phyloP scores from a whole-genome alignment of 1,140 invertebrate genomes.

The Myzus persicae region DNA sequence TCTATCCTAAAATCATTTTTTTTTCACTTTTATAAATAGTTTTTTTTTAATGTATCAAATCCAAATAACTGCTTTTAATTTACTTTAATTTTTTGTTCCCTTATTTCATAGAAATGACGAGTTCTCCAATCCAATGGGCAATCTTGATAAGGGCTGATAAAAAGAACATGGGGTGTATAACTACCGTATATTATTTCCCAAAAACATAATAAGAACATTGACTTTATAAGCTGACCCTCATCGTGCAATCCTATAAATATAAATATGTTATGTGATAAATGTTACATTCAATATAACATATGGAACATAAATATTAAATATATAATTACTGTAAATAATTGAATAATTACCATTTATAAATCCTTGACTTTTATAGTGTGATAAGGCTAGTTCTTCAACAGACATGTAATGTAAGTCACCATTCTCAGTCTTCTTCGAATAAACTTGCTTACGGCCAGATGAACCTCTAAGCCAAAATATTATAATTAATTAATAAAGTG shows the following conservation, averaged over 20 bases:
- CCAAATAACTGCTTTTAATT: not conserved
- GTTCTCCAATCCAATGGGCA: conserved; percentile 76
- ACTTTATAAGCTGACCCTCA: conserved; percentile 46
- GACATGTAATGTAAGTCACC: conserved; percentile 48
- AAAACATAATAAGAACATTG: conserved; percentile 76
- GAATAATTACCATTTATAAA: conserved; percentile 51
- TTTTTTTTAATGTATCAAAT: not conserved
- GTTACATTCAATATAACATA: not conserved
- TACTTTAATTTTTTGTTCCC: conserved; percentile 65
- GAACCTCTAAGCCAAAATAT: not conserved
- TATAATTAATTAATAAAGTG: not conserved
- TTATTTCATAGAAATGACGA: conserved; percentile 67
- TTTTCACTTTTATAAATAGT: not conserved
- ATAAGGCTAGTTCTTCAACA: conserved; percentile 59
- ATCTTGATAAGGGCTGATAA: conserved; percentile 72
- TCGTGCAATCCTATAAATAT: conserved; percentile 56
- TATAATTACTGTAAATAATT: not conserved
- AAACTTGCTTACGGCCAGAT: conserved; percentile 58
- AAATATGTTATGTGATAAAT: not conserved
- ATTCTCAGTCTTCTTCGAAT: conserved; percentile 50
- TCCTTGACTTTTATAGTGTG: conserved; percentile 59
- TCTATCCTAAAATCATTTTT: not conserved
- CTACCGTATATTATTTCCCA: conserved; percentile 69
- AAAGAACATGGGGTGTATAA: conserved; percentile 70
- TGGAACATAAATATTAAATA: not conserved